Evolutionary conservation across 2,113 vertebrate species (phyloP), one percentile per base, ranked within the genome.

Genomic region (Riparia riparia): DNA sequence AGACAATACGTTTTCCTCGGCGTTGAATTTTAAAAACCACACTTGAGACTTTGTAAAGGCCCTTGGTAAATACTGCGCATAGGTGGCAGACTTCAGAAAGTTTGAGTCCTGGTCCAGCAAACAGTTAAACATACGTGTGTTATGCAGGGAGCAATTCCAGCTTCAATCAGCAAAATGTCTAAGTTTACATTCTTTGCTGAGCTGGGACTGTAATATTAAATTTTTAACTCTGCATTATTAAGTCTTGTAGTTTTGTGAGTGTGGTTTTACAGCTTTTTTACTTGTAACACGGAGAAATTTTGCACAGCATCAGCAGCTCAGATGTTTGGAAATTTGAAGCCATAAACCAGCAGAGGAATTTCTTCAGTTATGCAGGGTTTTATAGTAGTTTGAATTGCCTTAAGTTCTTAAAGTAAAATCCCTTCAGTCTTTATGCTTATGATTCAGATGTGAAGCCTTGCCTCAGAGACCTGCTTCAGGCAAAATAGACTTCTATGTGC

Each of bases 21-120:
- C 57, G 37, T 3, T 80, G 2, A 3, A 10, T 77, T 91, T 80
- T 63, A 17, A 56, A 41, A 79, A 25, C 34, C 15, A 8, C 11
- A 5, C 12, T 56, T 63, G 26, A 58, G 56, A 77, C 31, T 13
- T 82, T 37, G 29, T 63, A 14, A 77, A 90, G 93, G 78, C 58
- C 37, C 29, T 90, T 45, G 41, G 51, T 80, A 21, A 77, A 56
- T 81, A 18, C 11, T 6, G 2, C 86, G 60, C 68, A 56, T 91
- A 95, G 95, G 76, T 93, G 93, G 93, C 93, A 93, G 96, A 32
- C 88, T 95, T 93, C 45, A 82, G 76, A 81, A 92, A 70, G 79
- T 83, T 90, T 86, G 76, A 47, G 25, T 60, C 72, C 61, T 74
- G 37, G 50, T 89, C 65, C 44, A 69, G 51, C 74, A 78, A 86